Base-by-base conservation (phyloP, 2,888 invertebrate species). In the Pyrochroa serraticornis region DNA sequence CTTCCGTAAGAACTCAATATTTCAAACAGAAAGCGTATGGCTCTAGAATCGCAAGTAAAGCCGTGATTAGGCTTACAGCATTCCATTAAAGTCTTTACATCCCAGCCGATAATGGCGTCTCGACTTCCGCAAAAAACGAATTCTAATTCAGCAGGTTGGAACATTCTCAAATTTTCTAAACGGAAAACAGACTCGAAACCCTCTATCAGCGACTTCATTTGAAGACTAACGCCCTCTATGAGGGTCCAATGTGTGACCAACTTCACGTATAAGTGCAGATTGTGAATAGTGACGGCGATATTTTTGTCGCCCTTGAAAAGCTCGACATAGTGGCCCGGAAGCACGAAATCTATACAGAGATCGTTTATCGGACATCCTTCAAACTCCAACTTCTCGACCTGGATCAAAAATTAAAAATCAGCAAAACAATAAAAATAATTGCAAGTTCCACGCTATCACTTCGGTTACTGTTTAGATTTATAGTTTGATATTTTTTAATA, bases 41-140 rank as follows among this genome's bases (percentile, higher is more conserved):
- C 95, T 71, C 90, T 88, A 46, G 97, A 97, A 77, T 98, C 97
- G 48, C 92, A 91, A 39, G 92, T 94, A 82, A 94, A 99, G 48
- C 99, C 99, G 81, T 99, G 99, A 84, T 99, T 99, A 3, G 97
- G 95, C 64, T 95, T 89, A 80, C 97, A 97, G 77, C 95, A 95
- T 74, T 97, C 97, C 72, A 90, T 87, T 72, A 98, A 83, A 77
- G 91, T 91, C 75, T 93, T 91, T 35, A 90, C 82, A 71, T 95
- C 95, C 96, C 96, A 97, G 57, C 88, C 79, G 52, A 81, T 58
- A 8, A 71, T 69, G 71, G 78, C 78, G 80, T 84, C 85, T 68
- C 87, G 86, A 69, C 90, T 91, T 63, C 93, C 93, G 75, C 94
- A 94, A 76, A 94, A 93, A 6, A 94, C 91, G 73, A 91, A 89